Base-by-base conservation (phyloP, 2,888 invertebrate species). In the Eupelmus urozonus region DNA sequence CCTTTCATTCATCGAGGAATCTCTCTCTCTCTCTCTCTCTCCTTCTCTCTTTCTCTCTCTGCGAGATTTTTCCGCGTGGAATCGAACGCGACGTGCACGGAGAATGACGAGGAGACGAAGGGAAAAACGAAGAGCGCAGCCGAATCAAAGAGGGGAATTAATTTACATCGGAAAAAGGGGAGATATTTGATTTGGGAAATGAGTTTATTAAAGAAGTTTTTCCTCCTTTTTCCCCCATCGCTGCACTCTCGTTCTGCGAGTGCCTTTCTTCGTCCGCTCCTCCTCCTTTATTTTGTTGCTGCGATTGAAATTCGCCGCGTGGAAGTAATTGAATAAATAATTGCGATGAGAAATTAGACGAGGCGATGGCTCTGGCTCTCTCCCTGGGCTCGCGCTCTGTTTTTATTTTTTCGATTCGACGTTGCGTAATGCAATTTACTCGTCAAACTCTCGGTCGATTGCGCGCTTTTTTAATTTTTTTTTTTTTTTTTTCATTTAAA, bases 1-100 rank as follows among this genome's bases (percentile, higher is more conserved):
- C 77, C 70, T 60, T 78, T 76, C 80, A 80, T 83, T 83, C 81
- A 80, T 81, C 76, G 69, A 79, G 74, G 74, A 79, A 79, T 79
- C 80, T 76, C 67, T 0, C 42, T 77, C 81, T 65, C 66, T 71
- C 53, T 40, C 75, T 53, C 66, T 49, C 53, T 18, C 45, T 45
- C 45, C 23, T 11, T 40, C 53, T 53, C 51, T 45, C 66, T 66
- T 49, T 45, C 66, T 45, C 45, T 23, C 18, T 40, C 25, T 34
- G 13, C 16, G 71, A 63, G 67, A 78, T 69, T 59, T 55, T 51
- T 71, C 67, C 67, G 63, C 40, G 71, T n/a, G 2, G 25, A 59
- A 18, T 23, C 42, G 51, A 16, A 16, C 29, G 23, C 27, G 49
- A 34, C 49, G 9, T 5, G 55, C n/a, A 34, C n/a, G 23, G 5